Conservation (phyloP, 2,113 vertebrate genomes). For the Trematomus loennbergii region DNA sequence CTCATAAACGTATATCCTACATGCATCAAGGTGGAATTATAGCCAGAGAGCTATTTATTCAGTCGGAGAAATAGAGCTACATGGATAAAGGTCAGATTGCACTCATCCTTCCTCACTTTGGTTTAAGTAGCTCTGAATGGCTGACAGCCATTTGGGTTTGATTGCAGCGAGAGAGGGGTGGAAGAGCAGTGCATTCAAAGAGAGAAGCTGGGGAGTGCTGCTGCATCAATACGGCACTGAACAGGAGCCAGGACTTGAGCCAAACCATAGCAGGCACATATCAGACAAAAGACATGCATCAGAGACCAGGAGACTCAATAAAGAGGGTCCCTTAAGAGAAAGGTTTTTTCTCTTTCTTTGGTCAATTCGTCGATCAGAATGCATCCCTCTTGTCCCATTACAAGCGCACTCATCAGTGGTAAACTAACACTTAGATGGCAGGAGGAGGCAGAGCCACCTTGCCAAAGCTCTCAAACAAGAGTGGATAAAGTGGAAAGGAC, state of each 20-base stretch:
- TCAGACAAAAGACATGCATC: slow-evolving; percentile 42
- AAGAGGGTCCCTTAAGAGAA: slow-evolving; percentile 17
- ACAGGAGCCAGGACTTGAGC: slow-evolving; percentile 34
- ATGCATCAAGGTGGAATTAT: slow-evolving; percentile 63
- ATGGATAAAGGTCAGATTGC: slow-evolving; percentile 45
- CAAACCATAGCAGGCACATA: slow-evolving; percentile 32
- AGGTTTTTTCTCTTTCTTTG: slow-evolving; percentile 19
- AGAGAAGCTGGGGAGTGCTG: slow-evolving; percentile 45
- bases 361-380: slow-evolving; percentile 38
- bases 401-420: slow-evolving; percentile 27
- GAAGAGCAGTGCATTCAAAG: slow-evolving; percentile 48
- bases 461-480: slow-evolving; percentile 29
- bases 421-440: slow-evolving; percentile 34
- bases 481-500: slow-evolving; percentile 35
- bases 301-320: slow-evolving; percentile 33
- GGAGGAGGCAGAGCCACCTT: slow-evolving; percentile 24
- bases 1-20: slow-evolving; percentile 51
- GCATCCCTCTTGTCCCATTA: slow-evolving; percentile 29
- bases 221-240: slow-evolving; percentile 62
- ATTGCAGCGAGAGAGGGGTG: slow-evolving; percentile 57
- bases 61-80: slow-evolving; percentile 38
- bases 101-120: slow-evolving; percentile 55
- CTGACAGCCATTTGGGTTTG: slow-evolving; percentile 60
- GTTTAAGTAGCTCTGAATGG: slow-evolving; percentile 57
- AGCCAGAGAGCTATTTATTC: slow-evolving; percentile 49